These are phyloP conservation scores for Polydrusus tereticollis DNA, from an alignment of 2,888 invertebrate genomes.

Conservation along the genomic window DNA sequence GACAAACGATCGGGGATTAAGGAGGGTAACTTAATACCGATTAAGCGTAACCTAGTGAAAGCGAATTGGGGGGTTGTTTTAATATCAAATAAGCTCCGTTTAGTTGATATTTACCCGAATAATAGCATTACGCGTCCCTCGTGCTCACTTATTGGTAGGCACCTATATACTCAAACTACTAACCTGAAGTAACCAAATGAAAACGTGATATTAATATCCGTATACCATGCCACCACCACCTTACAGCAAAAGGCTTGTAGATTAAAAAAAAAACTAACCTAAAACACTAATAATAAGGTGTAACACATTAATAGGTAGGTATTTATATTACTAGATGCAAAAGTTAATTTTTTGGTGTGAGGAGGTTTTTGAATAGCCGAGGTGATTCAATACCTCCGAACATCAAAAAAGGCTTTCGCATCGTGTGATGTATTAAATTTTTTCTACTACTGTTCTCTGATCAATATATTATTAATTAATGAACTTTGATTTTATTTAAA, in stretches of 20 bases:
- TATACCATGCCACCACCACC: neutral
- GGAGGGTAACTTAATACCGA: slow-evolving; percentile 36
- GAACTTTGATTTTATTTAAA: no score
- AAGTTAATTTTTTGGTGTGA: no score
- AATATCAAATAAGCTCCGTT: slow-evolving; percentile 55
- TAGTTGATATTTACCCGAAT: slow-evolving; percentile 59
- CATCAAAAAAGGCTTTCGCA: no score
- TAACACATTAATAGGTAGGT: no score
- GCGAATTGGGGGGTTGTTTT: slow-evolving; percentile 52
- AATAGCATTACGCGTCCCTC: slow-evolving; percentile 54
- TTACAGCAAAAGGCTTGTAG: neutral
- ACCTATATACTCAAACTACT: no score
- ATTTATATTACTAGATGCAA: no score
- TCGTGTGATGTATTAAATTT: no score
- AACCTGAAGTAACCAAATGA: no score
- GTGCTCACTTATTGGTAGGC: slow-evolving; percentile 26
- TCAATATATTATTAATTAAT: no score
- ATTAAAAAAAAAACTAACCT: neutral
- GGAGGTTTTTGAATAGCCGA: no score
- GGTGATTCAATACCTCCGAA: no score
- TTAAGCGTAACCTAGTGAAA: slow-evolving; percentile 41
- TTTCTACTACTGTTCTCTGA: no score
- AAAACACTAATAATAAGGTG: neutral
- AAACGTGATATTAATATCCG: slow-evolving; percentile 14
- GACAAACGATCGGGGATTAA: slow-evolving; percentile 40